Base-by-base conservation (phyloP, 2,113 vertebrate genomes). In the Grammomys surdaster region DNA sequence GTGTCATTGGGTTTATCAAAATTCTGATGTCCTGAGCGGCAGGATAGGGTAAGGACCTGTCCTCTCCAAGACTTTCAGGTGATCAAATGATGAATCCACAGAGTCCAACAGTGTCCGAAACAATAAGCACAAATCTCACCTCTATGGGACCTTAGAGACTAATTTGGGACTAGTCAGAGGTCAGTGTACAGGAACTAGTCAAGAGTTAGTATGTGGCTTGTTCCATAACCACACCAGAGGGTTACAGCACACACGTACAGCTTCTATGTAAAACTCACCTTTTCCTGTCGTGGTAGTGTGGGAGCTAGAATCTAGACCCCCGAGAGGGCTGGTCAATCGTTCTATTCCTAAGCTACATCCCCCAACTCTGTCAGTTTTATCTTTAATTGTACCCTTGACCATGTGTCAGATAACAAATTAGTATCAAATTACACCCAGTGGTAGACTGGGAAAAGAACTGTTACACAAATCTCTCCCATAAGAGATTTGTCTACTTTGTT, bases 121-220 rank as follows among this genome's bases (percentile, higher is more conserved):
- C 31, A 43, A 54, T 58, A 24, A 51, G 51, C 28, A 60, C 13
- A 0, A 4, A 72, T 88, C 88, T 58, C n/a, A 51, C 33, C 58
- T 97, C 56, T 86, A 6, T 86, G 81, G 36, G 90, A 72, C 46
- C 81, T 89, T 54, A 94, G 20, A 65, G 92, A 72, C 36, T 88
- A 67, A 33, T 92, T 86, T 51, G 33, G 69, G 54, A 26, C 33
- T 70, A 51, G 63, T 69, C 73, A 46, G 54, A 81, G 28, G 54
- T 86, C 43, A 54, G 7, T 58, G 89, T 92, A 51, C 48, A 51
- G 8, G 69, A 70, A 24, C 31, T 70, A 51, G 63, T 69, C 73
- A 46, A 48, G 77, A 19, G 54, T 86, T n/a, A 54, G 7, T 58
- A 87, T 92, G 10, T 11, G 10, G 51, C 51, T 51, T 88, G 7